Conservation (phyloP, 1,140 invertebrate genomes). For the Myzus persicae region DNA sequence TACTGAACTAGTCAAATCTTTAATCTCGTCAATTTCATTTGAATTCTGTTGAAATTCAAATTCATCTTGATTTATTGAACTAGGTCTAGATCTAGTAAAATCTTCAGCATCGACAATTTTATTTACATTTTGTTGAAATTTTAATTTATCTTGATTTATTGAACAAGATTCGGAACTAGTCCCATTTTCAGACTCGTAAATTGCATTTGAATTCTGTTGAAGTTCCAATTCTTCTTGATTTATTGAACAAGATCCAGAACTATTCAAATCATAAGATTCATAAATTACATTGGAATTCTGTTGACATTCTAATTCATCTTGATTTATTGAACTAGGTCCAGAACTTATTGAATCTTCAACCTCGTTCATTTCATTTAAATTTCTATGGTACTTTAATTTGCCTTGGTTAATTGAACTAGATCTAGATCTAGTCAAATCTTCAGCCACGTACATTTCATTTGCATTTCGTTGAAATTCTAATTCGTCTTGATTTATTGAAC, state of each 20-base stretch:
- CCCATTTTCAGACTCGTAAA: background rate
- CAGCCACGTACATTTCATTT: background rate
- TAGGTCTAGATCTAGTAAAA: no score
- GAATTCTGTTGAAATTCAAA: background rate
- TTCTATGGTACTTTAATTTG: background rate
- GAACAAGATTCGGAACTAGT: background rate
- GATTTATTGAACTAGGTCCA: background rate
- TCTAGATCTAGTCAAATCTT: background rate
- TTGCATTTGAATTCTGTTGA: background rate
- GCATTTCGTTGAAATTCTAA: background rate
- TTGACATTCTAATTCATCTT: background rate
- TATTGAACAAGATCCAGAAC: no score
- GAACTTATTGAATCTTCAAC: background rate
- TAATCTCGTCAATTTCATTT: no score
- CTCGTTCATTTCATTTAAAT: background rate
- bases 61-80: background rate
- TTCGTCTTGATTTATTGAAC: background rate
- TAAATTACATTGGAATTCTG: background rate
- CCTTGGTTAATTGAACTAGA: background rate
- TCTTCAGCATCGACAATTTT: background rate
- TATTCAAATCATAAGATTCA: background rate
- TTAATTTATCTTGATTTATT: background rate
- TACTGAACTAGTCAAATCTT: background rate
- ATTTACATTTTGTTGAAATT: background rate
- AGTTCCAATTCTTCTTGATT: background rate